Percentiles rank a stretch among this genome's conserved stretches.
phyloP scores from a whole-genome alignment of 2,113 vertebrate genomes.

The Smithornis capensis region DNA sequence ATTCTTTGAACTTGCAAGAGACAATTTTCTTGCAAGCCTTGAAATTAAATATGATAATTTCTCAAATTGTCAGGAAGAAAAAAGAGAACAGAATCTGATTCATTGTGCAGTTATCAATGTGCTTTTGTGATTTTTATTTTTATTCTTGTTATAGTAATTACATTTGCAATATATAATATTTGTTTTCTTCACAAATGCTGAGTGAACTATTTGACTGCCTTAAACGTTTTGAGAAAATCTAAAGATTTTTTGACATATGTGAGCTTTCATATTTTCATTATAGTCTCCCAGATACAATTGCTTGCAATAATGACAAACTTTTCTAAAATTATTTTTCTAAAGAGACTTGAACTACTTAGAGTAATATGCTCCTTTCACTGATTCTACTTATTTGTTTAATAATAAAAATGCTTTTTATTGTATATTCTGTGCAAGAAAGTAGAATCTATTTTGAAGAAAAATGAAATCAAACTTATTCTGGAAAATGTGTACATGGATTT shows the following conservation, averaged over 20 bases:
- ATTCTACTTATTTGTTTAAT: conserved; percentile 35
- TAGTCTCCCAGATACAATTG: background rate
- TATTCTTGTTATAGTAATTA: background rate
- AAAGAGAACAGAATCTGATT: background rate
- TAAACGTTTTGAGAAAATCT: background rate
- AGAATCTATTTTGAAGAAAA: background rate
- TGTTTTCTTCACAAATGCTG: background rate
- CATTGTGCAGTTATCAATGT: background rate
- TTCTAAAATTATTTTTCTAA: conserved; percentile 11
- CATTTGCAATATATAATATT: background rate
- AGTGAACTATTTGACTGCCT: background rate
- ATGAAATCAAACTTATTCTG: background rate
- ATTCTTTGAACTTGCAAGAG: background rate
- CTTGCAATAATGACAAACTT: background rate
- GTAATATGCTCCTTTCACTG: background rate
- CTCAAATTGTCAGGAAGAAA: background rate
- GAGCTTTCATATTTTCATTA: background rate
- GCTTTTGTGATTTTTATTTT: background rate
- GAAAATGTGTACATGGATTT: background rate
- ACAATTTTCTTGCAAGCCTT: background rate
- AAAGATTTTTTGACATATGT: background rate
- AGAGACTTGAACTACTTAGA: background rate
- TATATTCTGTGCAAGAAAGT: conserved; percentile 26
- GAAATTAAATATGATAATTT: conserved; percentile 34
- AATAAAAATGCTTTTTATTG: background rate